Base-by-base conservation (phyloP, 2,888 invertebrate species). In the Xestia xanthographa region DNA sequence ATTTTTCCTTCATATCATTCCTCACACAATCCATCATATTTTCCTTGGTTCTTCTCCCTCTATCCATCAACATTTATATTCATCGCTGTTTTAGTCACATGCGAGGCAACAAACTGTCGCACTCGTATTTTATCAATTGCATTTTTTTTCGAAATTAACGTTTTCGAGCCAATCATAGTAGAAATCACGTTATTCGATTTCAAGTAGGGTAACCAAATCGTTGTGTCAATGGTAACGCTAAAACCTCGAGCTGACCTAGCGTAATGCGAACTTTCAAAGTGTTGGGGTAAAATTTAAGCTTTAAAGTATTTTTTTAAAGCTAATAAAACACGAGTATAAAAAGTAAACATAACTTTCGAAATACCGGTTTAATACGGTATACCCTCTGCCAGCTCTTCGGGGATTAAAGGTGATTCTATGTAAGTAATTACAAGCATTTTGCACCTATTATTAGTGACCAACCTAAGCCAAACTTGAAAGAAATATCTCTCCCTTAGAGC, bases 241-340 rank as follows among this genome's bases (percentile, higher is more conserved):
- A 20, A 62, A 34, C 34, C 5, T 62, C 34, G 26, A 38, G 22
- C 38, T 62, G 22, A 11, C 62, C 62, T 38, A 38, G 38, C 22
- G 22, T 38, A 11, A 8, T 12, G 62, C 38, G 38, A 5, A 62
- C 12, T 62, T 62, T 38, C 22, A 22, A 62, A 60, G 5, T 20
- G 34, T 34, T n/a, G n/a, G n/a, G n/a, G n/a, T n/a, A n/a, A n/a
- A n/a, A n/a, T n/a, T n/a, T n/a, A n/a, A n/a, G n/a, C n/a, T n/a
- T n/a, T n/a, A n/a, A n/a, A n/a, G n/a, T n/a, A n/a, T n/a, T n/a
- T n/a, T n/a, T n/a, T n/a, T n/a, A n/a, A n/a, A 77, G 50, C 72
- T 75, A 82, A 70, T 2, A 22, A 85, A 85, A 83, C 45, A 77
- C 67, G 26, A 68, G n/a, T 82, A 73, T 14, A 26, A 58, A 72